Percentiles rank a stretch among this genome's conserved stretches.
These are phyloP conservation scores for Sebastes taczanowskii DNA, from an alignment of 2,797 vertebrate species.

Conservation along the genomic window DNA sequence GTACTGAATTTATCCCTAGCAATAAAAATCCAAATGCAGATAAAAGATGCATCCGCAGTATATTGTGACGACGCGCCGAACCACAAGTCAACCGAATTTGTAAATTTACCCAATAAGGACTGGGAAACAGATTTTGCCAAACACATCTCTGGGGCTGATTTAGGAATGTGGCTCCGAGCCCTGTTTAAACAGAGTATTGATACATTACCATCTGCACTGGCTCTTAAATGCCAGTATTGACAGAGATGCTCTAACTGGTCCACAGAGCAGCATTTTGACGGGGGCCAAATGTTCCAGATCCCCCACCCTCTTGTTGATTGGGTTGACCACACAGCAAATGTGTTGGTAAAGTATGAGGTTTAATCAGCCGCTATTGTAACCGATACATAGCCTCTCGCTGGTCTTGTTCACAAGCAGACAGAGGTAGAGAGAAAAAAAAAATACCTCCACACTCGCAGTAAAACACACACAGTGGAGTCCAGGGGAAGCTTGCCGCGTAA, in stretches of 20 bases:
- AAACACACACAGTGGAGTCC: conserved; percentile 63
- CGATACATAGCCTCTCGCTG: conserved; percentile 8
- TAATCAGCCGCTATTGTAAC: conserved; percentile 56
- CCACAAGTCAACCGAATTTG: conserved; percentile 18
- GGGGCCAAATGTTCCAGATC: conserved; percentile 51
- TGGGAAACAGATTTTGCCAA: conserved; percentile 36
- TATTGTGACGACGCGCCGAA: not conserved
- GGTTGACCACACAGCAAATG: conserved; percentile 30
- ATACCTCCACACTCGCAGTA: conserved; percentile 53
- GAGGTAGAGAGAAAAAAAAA: conserved; percentile 43
- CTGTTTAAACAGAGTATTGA: conserved; percentile 59
- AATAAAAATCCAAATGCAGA: conserved; percentile 27
- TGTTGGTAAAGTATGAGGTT: conserved; percentile 65
- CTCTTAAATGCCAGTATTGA: conserved; percentile 58
- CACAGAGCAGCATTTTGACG: conserved; percentile 43
- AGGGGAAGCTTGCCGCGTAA: conserved; percentile 62
- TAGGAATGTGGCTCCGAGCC: conserved; percentile 56
- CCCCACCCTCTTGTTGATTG: conserved; percentile 12
- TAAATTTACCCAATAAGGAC: conserved; percentile 33
- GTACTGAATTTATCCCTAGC: conserved; percentile 10
- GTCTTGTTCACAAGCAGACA: conserved; percentile 30
- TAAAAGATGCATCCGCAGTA: conserved; percentile 16
- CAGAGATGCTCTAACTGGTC: conserved; percentile 48
- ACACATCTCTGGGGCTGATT: conserved; percentile 51
- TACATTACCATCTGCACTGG: conserved; percentile 68